phyloP scores from a whole-genome alignment of 1,140 invertebrate species.

The Ridgeia piscesae region DNA sequence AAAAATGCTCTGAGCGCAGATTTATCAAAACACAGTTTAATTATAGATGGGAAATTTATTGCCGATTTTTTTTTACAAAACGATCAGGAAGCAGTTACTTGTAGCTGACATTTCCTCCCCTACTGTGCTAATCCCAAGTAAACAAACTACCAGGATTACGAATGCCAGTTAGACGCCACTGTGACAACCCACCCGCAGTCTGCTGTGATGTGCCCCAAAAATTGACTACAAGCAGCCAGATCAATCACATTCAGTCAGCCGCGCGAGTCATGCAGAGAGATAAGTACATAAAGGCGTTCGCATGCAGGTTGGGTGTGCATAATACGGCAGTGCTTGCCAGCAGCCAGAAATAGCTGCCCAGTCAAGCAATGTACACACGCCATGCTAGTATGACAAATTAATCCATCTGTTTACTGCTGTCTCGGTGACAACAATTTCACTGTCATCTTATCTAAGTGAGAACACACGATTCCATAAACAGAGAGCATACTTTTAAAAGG shows the following conservation, averaged over 20 bases:
- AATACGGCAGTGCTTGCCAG: not conserved
- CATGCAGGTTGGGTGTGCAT: not conserved
- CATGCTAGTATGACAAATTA: not conserved
- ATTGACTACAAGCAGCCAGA: not conserved
- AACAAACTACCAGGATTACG: not conserved
- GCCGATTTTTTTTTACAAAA: not conserved
- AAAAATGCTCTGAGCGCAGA: not conserved
- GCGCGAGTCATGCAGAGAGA: not conserved
- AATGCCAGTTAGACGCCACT: not conserved
- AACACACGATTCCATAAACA: not conserved
- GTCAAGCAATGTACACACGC: not conserved
- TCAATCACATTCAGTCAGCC: not conserved
- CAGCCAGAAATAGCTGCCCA: not conserved
- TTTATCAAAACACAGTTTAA: not conserved
- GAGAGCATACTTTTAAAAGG: not conserved
- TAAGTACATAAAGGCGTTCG: not conserved
- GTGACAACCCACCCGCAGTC: not conserved
- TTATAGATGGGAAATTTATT: not conserved
- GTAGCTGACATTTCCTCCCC: not conserved
- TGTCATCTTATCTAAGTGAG: not conserved
- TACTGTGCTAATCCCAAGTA: not conserved
- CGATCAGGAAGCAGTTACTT: not conserved
- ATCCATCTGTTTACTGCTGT: not conserved
- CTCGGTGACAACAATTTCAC: not conserved
- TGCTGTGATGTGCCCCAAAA: not conserved